Percentiles rank a stretch among this genome's conserved stretches.
These are phyloP conservation scores for Pelobates fuscus DNA, from an alignment of 2,113 vertebrate genomes.

Conservation along the genomic window DNA sequence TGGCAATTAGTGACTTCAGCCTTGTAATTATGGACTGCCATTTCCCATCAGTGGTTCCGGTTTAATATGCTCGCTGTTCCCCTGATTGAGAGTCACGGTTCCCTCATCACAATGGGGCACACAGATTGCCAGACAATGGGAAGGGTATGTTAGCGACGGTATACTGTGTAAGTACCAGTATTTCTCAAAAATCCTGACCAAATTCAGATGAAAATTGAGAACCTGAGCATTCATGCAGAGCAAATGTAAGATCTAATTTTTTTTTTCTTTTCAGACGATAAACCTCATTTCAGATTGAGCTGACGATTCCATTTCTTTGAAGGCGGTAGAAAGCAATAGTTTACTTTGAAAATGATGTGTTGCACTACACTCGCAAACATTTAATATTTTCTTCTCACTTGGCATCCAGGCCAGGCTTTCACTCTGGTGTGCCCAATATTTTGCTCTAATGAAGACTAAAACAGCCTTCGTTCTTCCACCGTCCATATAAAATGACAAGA, in stretches of 20 bases:
- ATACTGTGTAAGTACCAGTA: slow-evolving; percentile 7
- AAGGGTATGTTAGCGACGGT: not conserved
- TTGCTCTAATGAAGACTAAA: too few species aligned
- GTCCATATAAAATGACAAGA: too few species aligned
- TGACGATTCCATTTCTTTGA: slow-evolving; percentile 17
- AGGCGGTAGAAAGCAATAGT: slow-evolving; percentile 4
- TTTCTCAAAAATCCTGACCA: slow-evolving; percentile 30
- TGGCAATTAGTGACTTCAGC: not conserved
- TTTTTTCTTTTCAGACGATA: slow-evolving; percentile 11
- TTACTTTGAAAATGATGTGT: slow-evolving; percentile 10
- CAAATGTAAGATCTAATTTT: slow-evolving; percentile 29
- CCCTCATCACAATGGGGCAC: not conserved
- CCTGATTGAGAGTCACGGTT: not conserved
- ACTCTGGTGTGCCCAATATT: too few species aligned
- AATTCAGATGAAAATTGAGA: slow-evolving; percentile 36
- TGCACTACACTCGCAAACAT: not conserved
- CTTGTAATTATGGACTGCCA: not conserved
- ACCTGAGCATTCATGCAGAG: slow-evolving; percentile 29
- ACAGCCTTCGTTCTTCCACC: too few species aligned
- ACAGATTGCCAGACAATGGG: not conserved
- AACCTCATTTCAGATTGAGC: slow-evolving; percentile 24
- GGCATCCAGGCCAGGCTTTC: too few species aligned
- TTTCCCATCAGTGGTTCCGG: not conserved
- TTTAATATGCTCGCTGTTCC: not conserved
- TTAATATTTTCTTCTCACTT: too few species aligned